Evolutionary conservation across 2,797 vertebrate genomes (phyloP).

Genomic region (Ctenosaura bakeri): DNA sequence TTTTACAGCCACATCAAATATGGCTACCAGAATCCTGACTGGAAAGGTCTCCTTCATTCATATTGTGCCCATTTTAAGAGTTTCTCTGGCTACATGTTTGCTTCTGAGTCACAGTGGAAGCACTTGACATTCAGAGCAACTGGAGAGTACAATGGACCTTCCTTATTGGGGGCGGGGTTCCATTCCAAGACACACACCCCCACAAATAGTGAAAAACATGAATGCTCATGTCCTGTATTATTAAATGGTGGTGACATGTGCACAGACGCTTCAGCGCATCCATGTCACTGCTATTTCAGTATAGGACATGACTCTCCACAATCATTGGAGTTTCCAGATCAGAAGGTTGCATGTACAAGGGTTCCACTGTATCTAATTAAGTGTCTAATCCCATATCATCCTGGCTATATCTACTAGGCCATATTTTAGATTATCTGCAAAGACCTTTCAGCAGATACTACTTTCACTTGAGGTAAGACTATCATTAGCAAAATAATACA

Average conservation of each 20-base stretch:
- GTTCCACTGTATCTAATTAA: not conserved
- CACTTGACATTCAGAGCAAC: not conserved
- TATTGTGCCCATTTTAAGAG: not conserved
- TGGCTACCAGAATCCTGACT: not conserved
- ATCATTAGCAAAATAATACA: not conserved
- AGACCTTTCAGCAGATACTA: not conserved
- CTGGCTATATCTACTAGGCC: not conserved
- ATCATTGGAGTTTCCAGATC: no score
- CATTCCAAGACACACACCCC: no score
- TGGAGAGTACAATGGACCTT: not conserved
- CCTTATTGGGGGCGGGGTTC: no score
- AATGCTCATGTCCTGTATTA: no score
- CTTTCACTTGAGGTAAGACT: not conserved
- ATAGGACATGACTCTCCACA: no score
- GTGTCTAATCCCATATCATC: not conserved
- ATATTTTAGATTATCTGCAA: not conserved
- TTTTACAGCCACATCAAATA: not conserved
- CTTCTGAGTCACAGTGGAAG: not conserved
- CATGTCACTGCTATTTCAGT: no score
- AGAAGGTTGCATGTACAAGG: no score
- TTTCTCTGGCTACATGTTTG: not conserved
- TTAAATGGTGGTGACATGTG: no score
- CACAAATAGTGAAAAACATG: no score
- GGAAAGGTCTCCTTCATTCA: not conserved
- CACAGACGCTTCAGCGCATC: no score